Conservation (phyloP, 2,888 invertebrate genomes). For the Orthosia gothica region DNA sequence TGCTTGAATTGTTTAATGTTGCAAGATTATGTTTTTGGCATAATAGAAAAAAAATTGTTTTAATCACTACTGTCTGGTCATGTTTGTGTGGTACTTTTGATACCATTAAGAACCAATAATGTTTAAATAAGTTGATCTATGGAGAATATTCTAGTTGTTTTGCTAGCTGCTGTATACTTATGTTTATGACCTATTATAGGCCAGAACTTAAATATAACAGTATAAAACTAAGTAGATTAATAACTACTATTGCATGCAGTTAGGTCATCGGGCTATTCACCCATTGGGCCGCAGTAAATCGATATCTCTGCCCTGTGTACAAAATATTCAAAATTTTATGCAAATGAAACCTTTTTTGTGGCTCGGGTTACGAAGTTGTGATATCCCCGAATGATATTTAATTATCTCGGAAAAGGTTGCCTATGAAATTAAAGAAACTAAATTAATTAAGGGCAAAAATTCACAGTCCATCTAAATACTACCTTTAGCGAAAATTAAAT, state of each 20-base stretch:
- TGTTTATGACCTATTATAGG: no score
- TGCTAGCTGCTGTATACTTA: no score
- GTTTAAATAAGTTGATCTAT: no score
- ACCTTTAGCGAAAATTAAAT: no score
- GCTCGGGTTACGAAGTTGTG: constrained; percentile 11
- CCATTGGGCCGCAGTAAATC: constrained; percentile 33
- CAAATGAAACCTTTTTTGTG: constrained; percentile 61
- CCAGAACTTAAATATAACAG: background rate
- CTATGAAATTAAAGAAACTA: constrained; percentile 60
- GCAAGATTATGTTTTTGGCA: background rate
- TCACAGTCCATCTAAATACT: constrained; percentile 36
- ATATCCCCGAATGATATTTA: constrained; percentile 54
- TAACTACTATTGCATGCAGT: constrained; percentile 30
- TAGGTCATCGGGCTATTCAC: constrained; percentile 37
- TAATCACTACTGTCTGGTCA: background rate
- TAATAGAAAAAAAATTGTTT: background rate
- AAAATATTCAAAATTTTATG: constrained; percentile 49
- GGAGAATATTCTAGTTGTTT: no score
- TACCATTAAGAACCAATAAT: background rate
- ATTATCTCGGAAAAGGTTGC: constrained; percentile 56
- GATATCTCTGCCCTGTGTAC: constrained; percentile 33
- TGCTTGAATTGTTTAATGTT: constrained; percentile 17
- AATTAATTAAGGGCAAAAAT: constrained; percentile 48
- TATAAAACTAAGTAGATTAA: constrained; percentile 22
- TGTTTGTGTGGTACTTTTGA: constrained; percentile 31